Evolutionary conservation across 1,140 invertebrate genomes (phyloP).

Genomic region (Uloborus diversus): DNA sequence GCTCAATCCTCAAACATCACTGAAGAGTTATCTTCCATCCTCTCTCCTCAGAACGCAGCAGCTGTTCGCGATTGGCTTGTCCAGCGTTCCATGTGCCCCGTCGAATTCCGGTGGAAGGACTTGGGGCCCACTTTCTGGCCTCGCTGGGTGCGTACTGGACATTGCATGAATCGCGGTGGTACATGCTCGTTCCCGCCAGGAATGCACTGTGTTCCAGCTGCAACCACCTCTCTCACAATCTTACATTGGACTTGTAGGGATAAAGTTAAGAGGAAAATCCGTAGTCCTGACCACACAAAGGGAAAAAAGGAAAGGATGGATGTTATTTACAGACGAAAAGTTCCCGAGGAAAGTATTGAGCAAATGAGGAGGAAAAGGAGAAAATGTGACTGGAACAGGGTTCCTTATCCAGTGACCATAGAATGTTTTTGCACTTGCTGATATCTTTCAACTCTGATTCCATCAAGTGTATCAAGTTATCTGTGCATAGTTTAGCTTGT

Average conservation of each 20-base stretch:
- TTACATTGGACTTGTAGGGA: conserved; percentile 65
- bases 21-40: conserved; percentile 1
- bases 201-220: conserved; percentile 65
- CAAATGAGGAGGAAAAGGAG: conserved; percentile 57
- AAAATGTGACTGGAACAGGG: conserved; percentile 65
- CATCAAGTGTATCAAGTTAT: too few species aligned
- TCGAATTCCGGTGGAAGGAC: conserved; percentile 65
- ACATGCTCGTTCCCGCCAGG: conserved; percentile 66
- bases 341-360: not conserved
- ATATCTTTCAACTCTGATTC: not conserved
- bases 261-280: not conserved
- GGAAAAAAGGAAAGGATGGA: not conserved
- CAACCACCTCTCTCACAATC: conserved; percentile 61
- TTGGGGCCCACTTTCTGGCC: conserved; percentile 67
- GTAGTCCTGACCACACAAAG: not conserved
- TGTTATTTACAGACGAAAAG: not conserved
- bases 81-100: conserved; percentile 62
- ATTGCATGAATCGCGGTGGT: conserved; percentile 59
- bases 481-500: too few species aligned
- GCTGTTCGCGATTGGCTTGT: conserved; percentile 38
- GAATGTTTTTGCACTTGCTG: conserved; percentile 62
- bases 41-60: not conserved
- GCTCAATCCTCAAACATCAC: not conserved
- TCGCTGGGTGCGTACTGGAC: conserved; percentile 61
- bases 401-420: conserved; percentile 66